Evolutionary conservation across 2,888 invertebrate genomes (phyloP).

Genomic region (Ochlodes sylvanus): DNA sequence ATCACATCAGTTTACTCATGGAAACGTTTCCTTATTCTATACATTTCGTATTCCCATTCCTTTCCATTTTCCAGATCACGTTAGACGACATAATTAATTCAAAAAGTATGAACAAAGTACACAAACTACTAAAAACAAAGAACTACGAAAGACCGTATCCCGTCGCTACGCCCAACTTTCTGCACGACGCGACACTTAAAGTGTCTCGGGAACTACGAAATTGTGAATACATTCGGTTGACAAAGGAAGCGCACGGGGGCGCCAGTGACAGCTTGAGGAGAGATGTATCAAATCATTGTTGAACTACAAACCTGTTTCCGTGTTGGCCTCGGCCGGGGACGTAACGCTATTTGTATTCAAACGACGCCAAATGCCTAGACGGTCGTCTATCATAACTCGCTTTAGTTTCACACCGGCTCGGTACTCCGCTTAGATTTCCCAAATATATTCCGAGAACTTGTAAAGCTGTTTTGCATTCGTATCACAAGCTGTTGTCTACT

Average conservation of each 20-base stretch:
- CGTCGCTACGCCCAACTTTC: no score
- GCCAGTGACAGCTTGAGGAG: not conserved
- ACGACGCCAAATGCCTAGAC: constrained; percentile 16
- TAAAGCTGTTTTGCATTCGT: not conserved
- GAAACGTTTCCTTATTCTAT: no score
- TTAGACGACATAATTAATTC: no score
- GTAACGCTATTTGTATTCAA: constrained; percentile 4
- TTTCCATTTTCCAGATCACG: no score
- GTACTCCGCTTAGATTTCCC: not conserved
- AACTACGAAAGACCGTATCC: no score
- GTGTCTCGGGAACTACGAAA: not conserved
- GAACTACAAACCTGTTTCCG: not conserved
- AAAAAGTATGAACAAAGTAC: no score
- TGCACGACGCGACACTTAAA: not conserved
- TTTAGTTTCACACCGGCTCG: constrained; percentile 8
- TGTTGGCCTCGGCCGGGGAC: not conserved
- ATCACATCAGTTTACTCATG: no score
- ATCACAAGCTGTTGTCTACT: no score
- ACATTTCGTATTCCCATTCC: no score
- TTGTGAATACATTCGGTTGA: not conserved
- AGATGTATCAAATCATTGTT: constrained; percentile 2
- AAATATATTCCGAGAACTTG: constrained; percentile 1
- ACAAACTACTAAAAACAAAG: no score
- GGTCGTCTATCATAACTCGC: constrained; percentile 18
- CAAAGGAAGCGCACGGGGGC: not conserved